Conservation (phyloP, 2,113 vertebrate species). For the Oreochromis niloticus region DNA sequence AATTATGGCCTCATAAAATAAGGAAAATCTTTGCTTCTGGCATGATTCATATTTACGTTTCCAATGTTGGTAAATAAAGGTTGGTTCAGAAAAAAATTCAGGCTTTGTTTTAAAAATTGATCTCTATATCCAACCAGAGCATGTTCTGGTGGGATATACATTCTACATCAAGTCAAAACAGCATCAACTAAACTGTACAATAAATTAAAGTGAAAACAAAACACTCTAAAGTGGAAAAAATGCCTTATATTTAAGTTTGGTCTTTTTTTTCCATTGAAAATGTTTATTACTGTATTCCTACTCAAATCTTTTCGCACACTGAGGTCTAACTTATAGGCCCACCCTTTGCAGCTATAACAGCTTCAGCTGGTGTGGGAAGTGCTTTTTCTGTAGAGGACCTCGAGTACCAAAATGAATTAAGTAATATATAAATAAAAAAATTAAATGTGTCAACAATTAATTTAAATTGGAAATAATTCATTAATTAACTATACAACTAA, state of each 20-base stretch:
- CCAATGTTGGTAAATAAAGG: too few relatives aligned
- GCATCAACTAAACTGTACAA: neutral
- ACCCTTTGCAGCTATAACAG: neutral
- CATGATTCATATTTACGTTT: neutral
- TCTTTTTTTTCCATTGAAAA: neutral
- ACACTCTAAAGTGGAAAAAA: neutral
- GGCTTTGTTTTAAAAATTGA: too few relatives aligned
- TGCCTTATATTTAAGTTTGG: neutral
- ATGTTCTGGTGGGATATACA: neutral
- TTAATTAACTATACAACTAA: neutral
- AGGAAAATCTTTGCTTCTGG: neutral
- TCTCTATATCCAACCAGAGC: too few relatives aligned
- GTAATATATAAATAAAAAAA: neutral
- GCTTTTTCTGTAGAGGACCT: neutral
- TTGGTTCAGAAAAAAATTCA: too few relatives aligned
- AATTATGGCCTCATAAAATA: neutral
- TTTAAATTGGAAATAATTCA: neutral
- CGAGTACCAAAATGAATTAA: neutral
- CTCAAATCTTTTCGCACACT: neutral
- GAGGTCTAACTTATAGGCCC: neutral
- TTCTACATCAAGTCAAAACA: neutral
- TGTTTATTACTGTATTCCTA: neutral
- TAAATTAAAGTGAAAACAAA: neutral
- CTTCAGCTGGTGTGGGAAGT: neutral
- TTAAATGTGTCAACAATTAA: neutral